A percentile compares a stretch with the other conserved stretches of the same genome.
phyloP scores from a whole-genome alignment of 2,113 vertebrate species.

The Amazona vittata region DNA sequence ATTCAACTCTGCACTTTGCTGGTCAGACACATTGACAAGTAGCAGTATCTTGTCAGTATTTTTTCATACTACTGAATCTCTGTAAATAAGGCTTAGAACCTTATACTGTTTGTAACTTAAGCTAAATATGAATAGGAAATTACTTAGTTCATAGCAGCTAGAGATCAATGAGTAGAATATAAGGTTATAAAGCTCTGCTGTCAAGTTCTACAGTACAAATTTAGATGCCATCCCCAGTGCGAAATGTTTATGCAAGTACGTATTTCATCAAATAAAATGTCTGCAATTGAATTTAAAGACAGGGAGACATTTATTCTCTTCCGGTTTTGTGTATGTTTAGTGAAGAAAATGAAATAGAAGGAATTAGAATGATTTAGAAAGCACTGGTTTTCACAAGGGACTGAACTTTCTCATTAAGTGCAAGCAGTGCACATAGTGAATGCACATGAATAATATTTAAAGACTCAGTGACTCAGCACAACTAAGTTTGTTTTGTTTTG shows the following conservation, averaged over 20 bases:
- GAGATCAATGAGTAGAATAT: not conserved
- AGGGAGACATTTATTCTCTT: not conserved
- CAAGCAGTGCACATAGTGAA: not conserved
- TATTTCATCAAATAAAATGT: conserved; percentile 2
- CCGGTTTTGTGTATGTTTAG: not conserved
- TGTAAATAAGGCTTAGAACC: not conserved
- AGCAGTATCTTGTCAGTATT: not conserved
- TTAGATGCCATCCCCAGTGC: not conserved
- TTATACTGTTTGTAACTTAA: not conserved
- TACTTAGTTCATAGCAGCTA: not conserved
- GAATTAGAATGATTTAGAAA: not conserved
- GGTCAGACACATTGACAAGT: not conserved
- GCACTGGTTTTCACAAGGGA: not conserved
- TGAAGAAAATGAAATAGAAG: not conserved
- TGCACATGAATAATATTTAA: not conserved
- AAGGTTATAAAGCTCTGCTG: not conserved
- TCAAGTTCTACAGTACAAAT: not conserved
- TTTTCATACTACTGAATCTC: not conserved
- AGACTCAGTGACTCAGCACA: not conserved
- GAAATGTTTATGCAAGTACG: conserved; percentile 5
- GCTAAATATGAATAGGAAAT: not conserved
- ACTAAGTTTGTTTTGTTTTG: not conserved
- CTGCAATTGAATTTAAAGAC: conserved; percentile 22
- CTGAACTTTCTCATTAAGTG: not conserved
- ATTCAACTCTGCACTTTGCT: not conserved